Evolutionary conservation across 2,797 vertebrate species (phyloP).

Genomic region (Pseudomugil gertrudae): DNA sequence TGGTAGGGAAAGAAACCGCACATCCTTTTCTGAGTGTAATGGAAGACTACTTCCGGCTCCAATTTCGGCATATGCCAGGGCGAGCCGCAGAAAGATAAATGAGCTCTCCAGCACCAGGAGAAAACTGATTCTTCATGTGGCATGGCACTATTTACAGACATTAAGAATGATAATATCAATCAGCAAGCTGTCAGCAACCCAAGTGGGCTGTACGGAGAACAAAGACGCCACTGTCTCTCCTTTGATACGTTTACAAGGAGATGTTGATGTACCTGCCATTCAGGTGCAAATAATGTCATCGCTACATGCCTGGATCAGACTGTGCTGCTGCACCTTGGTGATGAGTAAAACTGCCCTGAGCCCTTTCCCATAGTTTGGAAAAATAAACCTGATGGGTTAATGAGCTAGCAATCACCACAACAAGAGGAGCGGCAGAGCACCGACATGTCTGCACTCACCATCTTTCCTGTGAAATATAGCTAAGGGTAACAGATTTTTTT

Average conservation of each 20-base stretch:
- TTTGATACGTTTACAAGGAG: slow-evolving; percentile 83
- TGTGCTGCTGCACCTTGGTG: slow-evolving; percentile 66
- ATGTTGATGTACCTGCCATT: slow-evolving; percentile 84
- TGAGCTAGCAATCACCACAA: slow-evolving; percentile 78
- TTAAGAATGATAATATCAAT: slow-evolving; percentile 92
- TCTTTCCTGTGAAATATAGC: slow-evolving; percentile 71
- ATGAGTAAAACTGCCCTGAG: slow-evolving; percentile 76
- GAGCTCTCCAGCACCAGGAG: slow-evolving; percentile 77
- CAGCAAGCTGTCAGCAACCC: slow-evolving; percentile 82
- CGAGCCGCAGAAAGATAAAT: slow-evolving; percentile 81
- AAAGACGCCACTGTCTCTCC: slow-evolving; percentile 81
- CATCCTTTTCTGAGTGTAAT: slow-evolving; percentile 69
- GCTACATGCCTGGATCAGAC: slow-evolving; percentile 63
- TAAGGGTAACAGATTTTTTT: slow-evolving; percentile 73
- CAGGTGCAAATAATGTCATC: slow-evolving; percentile 85
- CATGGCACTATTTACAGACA: slow-evolving; percentile 85
- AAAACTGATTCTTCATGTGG: slow-evolving; percentile 84
- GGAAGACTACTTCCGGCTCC: slow-evolving; percentile 78
- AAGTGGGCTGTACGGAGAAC: slow-evolving; percentile 82
- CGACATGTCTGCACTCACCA: slow-evolving; percentile 69
- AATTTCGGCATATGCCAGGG: slow-evolving; percentile 73
- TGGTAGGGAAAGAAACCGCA: slow-evolving; percentile 35
- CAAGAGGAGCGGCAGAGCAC: slow-evolving; percentile 56
- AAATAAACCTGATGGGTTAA: slow-evolving; percentile 75
- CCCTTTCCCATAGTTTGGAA: slow-evolving; percentile 46